Conservation (phyloP, 2,113 vertebrate genomes). For the Sphyrna mokarran region DNA sequence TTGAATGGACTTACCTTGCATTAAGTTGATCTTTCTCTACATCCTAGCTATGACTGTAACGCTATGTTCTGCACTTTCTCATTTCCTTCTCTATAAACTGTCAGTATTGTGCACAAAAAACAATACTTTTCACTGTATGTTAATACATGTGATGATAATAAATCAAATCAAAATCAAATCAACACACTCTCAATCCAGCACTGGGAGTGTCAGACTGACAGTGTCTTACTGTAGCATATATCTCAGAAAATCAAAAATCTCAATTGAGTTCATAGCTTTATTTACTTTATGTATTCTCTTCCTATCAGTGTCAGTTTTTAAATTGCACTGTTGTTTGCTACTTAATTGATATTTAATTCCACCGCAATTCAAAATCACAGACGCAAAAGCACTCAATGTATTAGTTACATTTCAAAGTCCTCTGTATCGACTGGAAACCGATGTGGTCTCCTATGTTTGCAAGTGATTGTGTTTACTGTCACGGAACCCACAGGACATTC, state of each 20-base stretch:
- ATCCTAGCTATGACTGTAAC: too few relatives aligned
- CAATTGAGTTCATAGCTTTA: background rate
- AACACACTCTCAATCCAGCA: background rate
- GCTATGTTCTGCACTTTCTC: too few relatives aligned
- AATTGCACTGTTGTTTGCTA: too few relatives aligned
- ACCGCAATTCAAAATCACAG: background rate
- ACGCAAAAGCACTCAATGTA: constrained; percentile 16
- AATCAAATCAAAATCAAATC: too few relatives aligned
- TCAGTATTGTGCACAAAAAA: too few relatives aligned
- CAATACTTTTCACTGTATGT: too few relatives aligned
- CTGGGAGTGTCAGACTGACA: background rate
- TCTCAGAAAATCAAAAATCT: background rate
- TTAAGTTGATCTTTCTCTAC: too few relatives aligned
- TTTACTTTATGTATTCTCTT: background rate
- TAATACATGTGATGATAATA: too few relatives aligned
- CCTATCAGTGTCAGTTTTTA: background rate
- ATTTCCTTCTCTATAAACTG: too few relatives aligned
- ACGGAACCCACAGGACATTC: constrained; percentile 20
- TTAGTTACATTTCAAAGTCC: background rate
- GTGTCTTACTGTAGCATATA: background rate
- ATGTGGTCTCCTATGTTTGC: constrained; percentile 12
- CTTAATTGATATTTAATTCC: constrained; percentile 30
- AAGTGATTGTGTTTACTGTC: constrained; percentile 4
- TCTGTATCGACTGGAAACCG: background rate
- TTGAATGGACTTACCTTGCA: too few relatives aligned